These are phyloP conservation scores for Diarsia rubi DNA, from an alignment of 2,888 invertebrate genomes.

Conservation along the genomic window DNA sequence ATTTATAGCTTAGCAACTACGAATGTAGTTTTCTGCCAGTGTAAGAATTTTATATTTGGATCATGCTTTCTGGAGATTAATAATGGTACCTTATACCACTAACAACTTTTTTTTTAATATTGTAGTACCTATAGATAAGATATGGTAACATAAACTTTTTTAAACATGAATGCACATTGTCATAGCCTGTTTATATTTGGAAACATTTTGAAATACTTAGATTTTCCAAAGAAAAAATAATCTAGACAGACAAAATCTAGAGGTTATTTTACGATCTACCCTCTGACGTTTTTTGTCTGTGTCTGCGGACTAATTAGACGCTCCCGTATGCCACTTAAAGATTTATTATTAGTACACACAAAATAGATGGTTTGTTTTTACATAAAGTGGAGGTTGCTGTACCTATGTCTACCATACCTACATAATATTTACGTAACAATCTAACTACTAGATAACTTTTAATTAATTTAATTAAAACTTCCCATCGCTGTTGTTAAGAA, in stretches of 20 bases:
- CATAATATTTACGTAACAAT: slow-evolving; percentile 48
- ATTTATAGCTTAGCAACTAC: too few species aligned
- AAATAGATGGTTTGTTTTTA: slow-evolving; percentile 64
- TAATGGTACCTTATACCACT: too few species aligned
- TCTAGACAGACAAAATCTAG: slow-evolving; percentile 2
- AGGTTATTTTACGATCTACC: slow-evolving; percentile 43
- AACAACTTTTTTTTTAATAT: too few species aligned
- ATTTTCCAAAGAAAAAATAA: slow-evolving; percentile 1
- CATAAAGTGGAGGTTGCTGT: slow-evolving; percentile 49
- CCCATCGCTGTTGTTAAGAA: slow-evolving; percentile 48
- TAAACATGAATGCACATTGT: neutral
- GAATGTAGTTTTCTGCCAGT: too few species aligned
- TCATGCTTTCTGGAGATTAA: too few species aligned
- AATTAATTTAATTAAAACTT: slow-evolving; percentile 72
- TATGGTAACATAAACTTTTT: neutral
- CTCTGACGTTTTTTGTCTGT: slow-evolving; percentile 50
- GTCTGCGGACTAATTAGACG: slow-evolving; percentile 64
- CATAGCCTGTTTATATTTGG: neutral
- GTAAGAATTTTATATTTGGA: too few species aligned
- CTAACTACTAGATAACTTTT: slow-evolving; percentile 64
- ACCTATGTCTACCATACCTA: slow-evolving; percentile 21
- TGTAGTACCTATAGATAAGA: too few species aligned
- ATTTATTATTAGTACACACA: slow-evolving; percentile 63
- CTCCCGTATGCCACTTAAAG: slow-evolving; percentile 63
- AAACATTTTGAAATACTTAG: neutral